Conservation (phyloP, 2,113 vertebrate species). For the Thalassarche chlororhynchos region DNA sequence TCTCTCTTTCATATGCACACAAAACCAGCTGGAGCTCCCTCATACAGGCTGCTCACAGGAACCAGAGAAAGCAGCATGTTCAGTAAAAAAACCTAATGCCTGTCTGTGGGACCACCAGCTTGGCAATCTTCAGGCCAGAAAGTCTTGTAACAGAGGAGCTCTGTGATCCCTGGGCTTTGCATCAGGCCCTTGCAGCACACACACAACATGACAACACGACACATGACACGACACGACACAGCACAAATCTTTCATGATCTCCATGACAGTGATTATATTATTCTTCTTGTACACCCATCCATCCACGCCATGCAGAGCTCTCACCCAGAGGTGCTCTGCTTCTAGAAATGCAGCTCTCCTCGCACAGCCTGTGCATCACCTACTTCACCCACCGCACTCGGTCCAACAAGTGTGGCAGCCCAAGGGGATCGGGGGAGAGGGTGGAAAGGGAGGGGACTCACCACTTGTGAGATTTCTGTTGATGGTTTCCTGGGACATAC, state of each 20-base stretch:
- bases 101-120: background rate
- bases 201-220: background rate
- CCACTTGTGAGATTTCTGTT: constrained; percentile 84
- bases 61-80: background rate
- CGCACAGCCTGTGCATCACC: background rate
- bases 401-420: background rate
- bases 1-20: background rate
- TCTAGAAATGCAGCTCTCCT: background rate
- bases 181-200: background rate
- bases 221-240: background rate
- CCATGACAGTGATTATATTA: background rate
- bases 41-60: background rate
- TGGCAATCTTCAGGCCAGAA: background rate
- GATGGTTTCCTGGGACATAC: constrained; percentile 88
- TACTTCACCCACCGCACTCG: background rate
- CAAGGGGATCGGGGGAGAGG: background rate
- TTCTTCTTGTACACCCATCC: background rate
- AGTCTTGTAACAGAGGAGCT: background rate
- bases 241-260: background rate
- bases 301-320: background rate
- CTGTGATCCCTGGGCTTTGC: background rate
- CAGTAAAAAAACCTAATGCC: background rate
- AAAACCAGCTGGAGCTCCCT: background rate
- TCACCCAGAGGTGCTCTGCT: background rate
- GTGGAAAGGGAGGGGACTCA: constrained; percentile 64